Evolutionary conservation across 2,113 vertebrate species (phyloP), one percentile per base, ranked within the genome.

Genomic region (Gadus macrocephalus): DNA sequence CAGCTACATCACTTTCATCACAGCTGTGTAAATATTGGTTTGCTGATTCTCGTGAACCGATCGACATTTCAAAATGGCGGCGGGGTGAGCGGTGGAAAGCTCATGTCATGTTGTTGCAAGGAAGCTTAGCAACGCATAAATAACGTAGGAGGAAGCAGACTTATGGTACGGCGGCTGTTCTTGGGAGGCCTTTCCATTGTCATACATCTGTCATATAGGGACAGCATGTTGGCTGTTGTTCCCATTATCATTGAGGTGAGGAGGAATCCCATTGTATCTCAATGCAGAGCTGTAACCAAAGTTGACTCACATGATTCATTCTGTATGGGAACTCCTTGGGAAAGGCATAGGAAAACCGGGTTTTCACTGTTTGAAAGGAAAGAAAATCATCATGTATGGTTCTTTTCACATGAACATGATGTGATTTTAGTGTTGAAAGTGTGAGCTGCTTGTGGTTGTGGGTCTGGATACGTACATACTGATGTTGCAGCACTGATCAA

Each of bases 321-420:
- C 95, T 94, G 86, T 98, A 99, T 79, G 97, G 97, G 85, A 99
- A 99, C 88, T 99, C 97, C 88, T 99, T 99, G 74, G 97, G 96
- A 87, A 99, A 99, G 84, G 97, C 97, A 82, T 99, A 96, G 16
- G 97, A 99, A 92, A 99, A 99, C 80, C 96, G 94, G 79, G 96
- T 99, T 94, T 99, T 99, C 89, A 99, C 97, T 99, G 88, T 56
- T 86, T 25, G 74, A 91, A 84, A 20, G 59, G 55, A 75, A 60
- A 56, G 84, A 84, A 91, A 82, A 81, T 17, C 15, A 16, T 71
- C 0, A 15, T 49, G 42, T 49, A 49, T 9, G 1, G 0, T 5
- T 2, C 38, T 17, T 22, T 8, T 73, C 17, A 71, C 60, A 70
- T 22, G 14, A 27, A 14, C 5, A 49, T 6, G 4, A 63, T 19